Conservation (phyloP, 1,140 invertebrate species). For the Hylaeus volcanicus region DNA sequence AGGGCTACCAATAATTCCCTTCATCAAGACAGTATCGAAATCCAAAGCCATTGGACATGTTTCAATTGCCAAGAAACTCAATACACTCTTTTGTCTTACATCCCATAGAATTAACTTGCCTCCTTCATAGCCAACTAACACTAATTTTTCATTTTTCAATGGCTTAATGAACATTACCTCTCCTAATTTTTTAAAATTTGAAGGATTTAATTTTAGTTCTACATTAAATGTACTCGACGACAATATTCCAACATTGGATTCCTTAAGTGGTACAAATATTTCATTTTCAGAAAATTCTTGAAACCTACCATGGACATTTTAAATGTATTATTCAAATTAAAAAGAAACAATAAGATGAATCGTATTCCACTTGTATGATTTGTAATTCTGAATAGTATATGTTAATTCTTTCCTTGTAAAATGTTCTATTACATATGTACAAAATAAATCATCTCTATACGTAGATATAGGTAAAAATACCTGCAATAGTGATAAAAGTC, state of each 20-base stretch:
- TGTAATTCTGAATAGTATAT: not conserved
- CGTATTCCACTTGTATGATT: not conserved
- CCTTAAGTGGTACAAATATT: constrained; percentile 84
- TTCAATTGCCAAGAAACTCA: constrained; percentile 83
- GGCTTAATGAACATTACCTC: constrained; percentile 85
- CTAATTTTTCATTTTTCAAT: constrained; percentile 80
- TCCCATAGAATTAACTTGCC: constrained; percentile 86
- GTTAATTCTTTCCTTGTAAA: not conserved
- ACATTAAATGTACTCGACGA: constrained; percentile 82
- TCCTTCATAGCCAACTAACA: constrained; percentile 85
- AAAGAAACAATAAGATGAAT: not conserved
- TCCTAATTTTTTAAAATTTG: constrained; percentile 77
- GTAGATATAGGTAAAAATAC: constrained; percentile 40
- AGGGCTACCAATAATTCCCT: constrained; percentile 85
- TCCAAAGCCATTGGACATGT: constrained; percentile 86
- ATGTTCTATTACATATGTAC: not conserved
- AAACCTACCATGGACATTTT: constrained; percentile 67
- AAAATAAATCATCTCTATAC: not conserved
- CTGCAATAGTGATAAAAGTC: constrained; percentile 85
- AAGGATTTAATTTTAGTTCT: constrained; percentile 77
- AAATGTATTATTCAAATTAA: constrained; percentile 2
- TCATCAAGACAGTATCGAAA: constrained; percentile 83
- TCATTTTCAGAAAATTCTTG: constrained; percentile 83
- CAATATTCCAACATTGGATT: constrained; percentile 84
- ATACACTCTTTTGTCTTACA: constrained; percentile 81